phyloP scores from a whole-genome alignment of 2,113 vertebrate species.

The Strix aluco region DNA sequence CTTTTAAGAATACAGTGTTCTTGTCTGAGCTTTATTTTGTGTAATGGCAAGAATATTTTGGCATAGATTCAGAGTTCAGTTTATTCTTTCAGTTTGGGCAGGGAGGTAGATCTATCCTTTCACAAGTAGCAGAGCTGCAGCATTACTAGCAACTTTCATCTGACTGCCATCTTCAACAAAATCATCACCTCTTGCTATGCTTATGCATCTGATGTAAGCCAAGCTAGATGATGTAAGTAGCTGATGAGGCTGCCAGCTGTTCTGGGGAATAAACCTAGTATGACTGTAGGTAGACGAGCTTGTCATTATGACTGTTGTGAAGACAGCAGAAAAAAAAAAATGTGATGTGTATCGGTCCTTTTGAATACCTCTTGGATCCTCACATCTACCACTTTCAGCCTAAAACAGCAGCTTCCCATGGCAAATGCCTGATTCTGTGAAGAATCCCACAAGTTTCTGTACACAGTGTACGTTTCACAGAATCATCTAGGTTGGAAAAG shows the following conservation, averaged over 20 bases:
- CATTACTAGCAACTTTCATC: not conserved
- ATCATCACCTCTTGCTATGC: not conserved
- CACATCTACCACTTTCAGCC: not conserved
- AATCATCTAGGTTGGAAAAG: too few relatives aligned
- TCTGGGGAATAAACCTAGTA: not conserved
- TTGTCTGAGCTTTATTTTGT: not conserved
- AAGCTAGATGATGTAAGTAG: not conserved
- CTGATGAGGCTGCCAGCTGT: not conserved
- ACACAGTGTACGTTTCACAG: not conserved
- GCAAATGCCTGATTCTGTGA: not conserved
- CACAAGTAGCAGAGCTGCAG: not conserved
- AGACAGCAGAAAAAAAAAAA: not conserved
- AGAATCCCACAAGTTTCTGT: not conserved
- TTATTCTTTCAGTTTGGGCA: not conserved
- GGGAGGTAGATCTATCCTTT: not conserved
- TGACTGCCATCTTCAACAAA: not conserved
- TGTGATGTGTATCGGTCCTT: not conserved
- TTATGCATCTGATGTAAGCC: not conserved
- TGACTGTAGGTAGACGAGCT: not conserved
- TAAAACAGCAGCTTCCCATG: not conserved
- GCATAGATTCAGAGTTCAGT: not conserved
- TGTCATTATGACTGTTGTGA: not conserved
- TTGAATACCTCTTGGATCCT: not conserved
- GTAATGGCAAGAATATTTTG: not conserved
- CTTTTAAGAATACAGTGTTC: not conserved